Percentiles rank a stretch among this genome's conserved stretches.
Evolutionary conservation across 2,113 vertebrate genomes (phyloP).

Genomic region (Gyps fulvus): DNA sequence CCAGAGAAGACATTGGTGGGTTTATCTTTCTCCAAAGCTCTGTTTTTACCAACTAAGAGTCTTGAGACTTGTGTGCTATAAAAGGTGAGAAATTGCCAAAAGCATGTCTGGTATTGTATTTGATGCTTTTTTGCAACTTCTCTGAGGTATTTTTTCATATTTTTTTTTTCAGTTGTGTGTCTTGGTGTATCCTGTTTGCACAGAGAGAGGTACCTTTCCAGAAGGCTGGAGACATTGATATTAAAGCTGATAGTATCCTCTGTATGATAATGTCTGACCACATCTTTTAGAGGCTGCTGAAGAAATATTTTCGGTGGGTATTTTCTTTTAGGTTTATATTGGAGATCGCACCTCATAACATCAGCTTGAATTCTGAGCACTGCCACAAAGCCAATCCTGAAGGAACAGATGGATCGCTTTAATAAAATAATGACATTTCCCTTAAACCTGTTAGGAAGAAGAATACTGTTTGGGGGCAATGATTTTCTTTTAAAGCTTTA

Average conservation of each 20-base stretch:
- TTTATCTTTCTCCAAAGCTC: not conserved
- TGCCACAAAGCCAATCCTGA: not conserved
- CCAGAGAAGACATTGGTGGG: not conserved
- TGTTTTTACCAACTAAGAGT: not conserved
- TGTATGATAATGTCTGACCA: not conserved
- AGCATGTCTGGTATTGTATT: not conserved
- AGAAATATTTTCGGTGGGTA: not conserved
- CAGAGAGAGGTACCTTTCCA: not conserved
- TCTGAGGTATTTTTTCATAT: not conserved
- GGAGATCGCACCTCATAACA: not conserved
- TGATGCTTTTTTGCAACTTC: not conserved
- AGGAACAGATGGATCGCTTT: conserved; percentile 28
- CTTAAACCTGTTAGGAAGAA: conserved; percentile 37
- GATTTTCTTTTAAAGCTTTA: not conserved
- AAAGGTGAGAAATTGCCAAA: not conserved
- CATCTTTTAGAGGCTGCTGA: not conserved
- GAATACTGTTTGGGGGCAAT: not conserved
- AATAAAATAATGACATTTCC: conserved; percentile 50
- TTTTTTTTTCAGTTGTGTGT: not conserved
- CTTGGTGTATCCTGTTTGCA: not conserved
- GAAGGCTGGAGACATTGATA: not conserved
- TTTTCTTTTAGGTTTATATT: conserved; percentile 1
- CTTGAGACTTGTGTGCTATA: not conserved
- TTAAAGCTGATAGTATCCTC: not conserved
- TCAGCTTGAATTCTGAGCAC: not conserved